Base-by-base conservation (phyloP, 2,888 invertebrate species). In the Cacoxenus indagator region DNA sequence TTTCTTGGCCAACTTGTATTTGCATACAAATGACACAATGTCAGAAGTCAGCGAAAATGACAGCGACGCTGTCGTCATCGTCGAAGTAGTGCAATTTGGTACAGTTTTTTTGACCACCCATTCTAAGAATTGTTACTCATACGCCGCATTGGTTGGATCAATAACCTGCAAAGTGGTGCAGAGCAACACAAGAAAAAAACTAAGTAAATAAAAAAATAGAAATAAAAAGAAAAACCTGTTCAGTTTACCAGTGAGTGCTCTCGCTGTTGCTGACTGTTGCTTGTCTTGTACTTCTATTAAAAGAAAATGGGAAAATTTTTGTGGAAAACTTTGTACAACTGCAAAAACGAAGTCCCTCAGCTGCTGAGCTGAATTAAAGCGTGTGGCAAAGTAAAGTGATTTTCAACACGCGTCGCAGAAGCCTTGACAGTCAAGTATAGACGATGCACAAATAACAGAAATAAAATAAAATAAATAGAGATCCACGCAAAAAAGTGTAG, bases 1-100 rank as follows among this genome's bases (percentile, higher is more conserved):
- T 69, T 69, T 78, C 22, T 51, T 51, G 51, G 17, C 19, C 19
- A 51, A 17, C 19, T 17, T 51, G 8, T 54, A 26, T 54, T 54
- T 24, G 26, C 54, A 54, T 54, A 24, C 14, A 54, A 54, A 54
- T 54, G 26, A 19, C 24, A 19, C 6, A 6, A 6, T n/a, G 45
- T 2, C 14, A 45, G 45, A 14, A 45, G 17, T 3, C 45, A n/a
- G 11, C 3, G 45, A 6, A 45, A 45, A 45, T 11, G 31, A 31
- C 5, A 9, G 31, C 31, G 9, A 31, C 31, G 9, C 6, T 1
- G 31, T 31, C 31, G 31, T 31, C 31, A 31, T 5, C 9, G 31
- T 31, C 31, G 31, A 1, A 5, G 31, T n/a, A n/a, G n/a, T n/a
- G n/a, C n/a, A n/a, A n/a, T n/a, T n/a, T n/a, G n/a, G n/a, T n/a